A percentile compares a stretch with the other conserved stretches of the same genome.
phyloP scores from a whole-genome alignment of 2,797 vertebrate species.

The Acipenser ruthenus region DNA sequence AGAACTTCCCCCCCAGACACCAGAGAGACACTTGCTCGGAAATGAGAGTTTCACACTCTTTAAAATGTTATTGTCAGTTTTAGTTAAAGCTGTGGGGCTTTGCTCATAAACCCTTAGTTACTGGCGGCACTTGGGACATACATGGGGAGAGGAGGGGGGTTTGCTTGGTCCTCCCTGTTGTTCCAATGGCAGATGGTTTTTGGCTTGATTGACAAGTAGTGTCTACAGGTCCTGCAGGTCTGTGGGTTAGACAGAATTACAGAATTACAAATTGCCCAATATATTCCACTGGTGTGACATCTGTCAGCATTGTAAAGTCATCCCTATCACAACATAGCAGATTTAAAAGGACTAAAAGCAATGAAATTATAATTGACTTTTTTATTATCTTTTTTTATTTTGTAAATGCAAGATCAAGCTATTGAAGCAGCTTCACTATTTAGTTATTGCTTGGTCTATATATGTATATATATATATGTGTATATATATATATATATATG shows the following conservation, averaged over 20 bases:
- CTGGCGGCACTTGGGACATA: constrained; percentile 46
- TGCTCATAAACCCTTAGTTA: constrained; percentile 47
- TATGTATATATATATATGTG: no score
- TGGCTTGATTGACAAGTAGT: not conserved
- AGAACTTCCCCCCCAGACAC: constrained; percentile 14
- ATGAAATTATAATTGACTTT: no score
- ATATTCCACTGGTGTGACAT: not conserved
- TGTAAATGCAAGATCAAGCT: no score
- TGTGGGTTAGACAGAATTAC: not conserved
- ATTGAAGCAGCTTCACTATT: no score
- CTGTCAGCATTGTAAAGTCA: not conserved
- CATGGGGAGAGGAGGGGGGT: not conserved
- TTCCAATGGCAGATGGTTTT: not conserved
- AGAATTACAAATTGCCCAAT: not conserved
- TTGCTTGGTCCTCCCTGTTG: not conserved
- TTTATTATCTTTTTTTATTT: no score
- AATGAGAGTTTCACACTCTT: not conserved
- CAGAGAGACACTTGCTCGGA: not conserved
- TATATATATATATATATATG: no score
- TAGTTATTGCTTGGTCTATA: no score
- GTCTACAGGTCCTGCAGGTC: constrained; percentile 1
- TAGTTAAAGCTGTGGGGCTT: not conserved
- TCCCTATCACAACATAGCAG: no score
- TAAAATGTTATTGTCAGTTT: constrained; percentile 8
- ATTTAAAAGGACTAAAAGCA: no score